Evolutionary conservation across 37 sponge, comb jelly and placozoan species (phyloP).

Genomic region (Corticium candelabrum): DNA sequence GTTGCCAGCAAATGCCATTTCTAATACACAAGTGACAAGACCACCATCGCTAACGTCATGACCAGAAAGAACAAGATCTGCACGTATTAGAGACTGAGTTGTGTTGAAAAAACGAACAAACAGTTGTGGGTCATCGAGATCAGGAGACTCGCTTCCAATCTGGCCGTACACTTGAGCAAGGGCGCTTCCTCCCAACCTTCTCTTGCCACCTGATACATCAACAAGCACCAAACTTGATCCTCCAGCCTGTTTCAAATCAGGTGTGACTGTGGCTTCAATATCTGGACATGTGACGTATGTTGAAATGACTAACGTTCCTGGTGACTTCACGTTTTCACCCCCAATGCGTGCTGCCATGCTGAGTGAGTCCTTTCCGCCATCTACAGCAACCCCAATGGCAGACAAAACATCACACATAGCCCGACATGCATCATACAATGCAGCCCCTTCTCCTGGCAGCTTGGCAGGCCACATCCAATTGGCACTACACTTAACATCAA

Average conservation of each 20-base stretch:
- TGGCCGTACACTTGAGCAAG: conserved; percentile 13
- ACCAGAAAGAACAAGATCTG: not conserved
- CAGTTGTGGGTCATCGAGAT: conserved; percentile 2
- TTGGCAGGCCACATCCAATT: conserved; percentile 26
- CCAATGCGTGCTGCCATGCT: conserved; percentile 17
- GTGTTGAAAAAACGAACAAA: not conserved
- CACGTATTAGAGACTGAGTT: not conserved
- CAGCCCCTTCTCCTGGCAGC: conserved; percentile 17
- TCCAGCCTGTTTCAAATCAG: conserved; percentile 2
- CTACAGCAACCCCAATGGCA: conserved; percentile 7
- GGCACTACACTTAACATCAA: conserved; percentile 17
- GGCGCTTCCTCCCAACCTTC: not conserved
- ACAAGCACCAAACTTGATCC: not conserved
- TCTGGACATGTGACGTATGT: conserved; percentile 14
- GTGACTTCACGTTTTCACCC: conserved; percentile 5
- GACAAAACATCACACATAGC: conserved; percentile 7
- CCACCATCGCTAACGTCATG: conserved; percentile 25
- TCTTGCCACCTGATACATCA: not conserved
- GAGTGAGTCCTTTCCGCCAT: conserved; percentile 20
- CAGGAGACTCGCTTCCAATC: conserved; percentile 8
- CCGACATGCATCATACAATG: conserved; percentile 10
- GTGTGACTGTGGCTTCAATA: conserved; percentile 11
- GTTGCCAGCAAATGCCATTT: conserved; percentile 23
- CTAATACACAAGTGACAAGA: not conserved
- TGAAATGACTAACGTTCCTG: conserved; percentile 14